A percentile compares a stretch with the other conserved stretches of the same genome.
Conservation (phyloP, 1,140 invertebrate species). For the Ips nitidus region DNA sequence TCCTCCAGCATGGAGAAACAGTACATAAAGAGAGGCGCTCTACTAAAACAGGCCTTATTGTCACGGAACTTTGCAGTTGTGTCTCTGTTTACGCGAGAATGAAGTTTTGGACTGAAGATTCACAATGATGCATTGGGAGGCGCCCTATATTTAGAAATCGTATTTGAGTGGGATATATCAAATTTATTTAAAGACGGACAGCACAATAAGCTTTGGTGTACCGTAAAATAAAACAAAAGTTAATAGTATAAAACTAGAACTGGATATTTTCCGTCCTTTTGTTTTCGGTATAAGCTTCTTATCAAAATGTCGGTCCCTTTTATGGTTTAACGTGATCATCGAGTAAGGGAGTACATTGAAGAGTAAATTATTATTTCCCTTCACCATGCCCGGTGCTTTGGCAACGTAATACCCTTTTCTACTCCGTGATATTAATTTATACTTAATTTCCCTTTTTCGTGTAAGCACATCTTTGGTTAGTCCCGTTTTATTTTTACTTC, state of each 20-base stretch:
- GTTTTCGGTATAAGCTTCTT: constrained; percentile 31
- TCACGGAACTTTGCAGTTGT: constrained; percentile 7
- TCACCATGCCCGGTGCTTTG: background rate
- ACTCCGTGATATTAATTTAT: too few species aligned
- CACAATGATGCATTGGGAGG: background rate
- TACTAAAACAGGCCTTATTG: constrained; percentile 13
- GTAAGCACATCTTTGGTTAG: too few species aligned
- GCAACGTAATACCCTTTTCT: too few species aligned
- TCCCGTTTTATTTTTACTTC: too few species aligned
- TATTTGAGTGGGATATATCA: too few species aligned
- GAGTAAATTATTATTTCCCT: constrained; percentile 24
- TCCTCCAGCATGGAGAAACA: constrained; percentile 5
- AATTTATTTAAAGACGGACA: too few species aligned
- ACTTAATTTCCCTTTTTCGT: too few species aligned
- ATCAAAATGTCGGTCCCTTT: constrained; percentile 35
- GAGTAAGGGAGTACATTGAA: constrained; percentile 14
- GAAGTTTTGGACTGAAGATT: background rate
- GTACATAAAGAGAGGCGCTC: constrained; percentile 10
- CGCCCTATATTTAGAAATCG: too few species aligned
- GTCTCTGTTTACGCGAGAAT: background rate
- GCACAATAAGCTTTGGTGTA: background rate
- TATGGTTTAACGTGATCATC: constrained; percentile 25
- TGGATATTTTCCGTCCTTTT: constrained; percentile 22
- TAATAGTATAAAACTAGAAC: constrained; percentile 27
- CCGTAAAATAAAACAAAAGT: constrained; percentile 4